These are phyloP conservation scores for Monochamus alternatus DNA, from an alignment of 2,888 invertebrate species.

Conservation along the genomic window DNA sequence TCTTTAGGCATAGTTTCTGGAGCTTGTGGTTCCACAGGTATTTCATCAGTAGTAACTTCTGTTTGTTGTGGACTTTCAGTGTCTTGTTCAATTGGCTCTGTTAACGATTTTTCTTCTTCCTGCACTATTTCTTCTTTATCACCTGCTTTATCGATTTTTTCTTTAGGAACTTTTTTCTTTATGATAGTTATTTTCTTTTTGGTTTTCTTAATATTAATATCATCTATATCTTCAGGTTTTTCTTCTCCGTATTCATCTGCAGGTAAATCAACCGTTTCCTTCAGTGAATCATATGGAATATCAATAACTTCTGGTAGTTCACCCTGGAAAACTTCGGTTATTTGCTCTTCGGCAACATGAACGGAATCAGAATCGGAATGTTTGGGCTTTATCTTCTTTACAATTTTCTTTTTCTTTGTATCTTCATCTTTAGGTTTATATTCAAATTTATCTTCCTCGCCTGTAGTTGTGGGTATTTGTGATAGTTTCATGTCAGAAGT, in stretches of 20 bases:
- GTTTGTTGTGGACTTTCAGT: conserved; percentile 44
- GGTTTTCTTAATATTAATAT: conserved; percentile 58
- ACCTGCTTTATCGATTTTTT: conserved; percentile 64
- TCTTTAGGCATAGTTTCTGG: conserved; percentile 65
- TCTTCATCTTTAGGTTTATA: conserved; percentile 60
- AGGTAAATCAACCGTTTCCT: conserved; percentile 58
- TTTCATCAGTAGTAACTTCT: conserved; percentile 46
- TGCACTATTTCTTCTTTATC: conserved; percentile 33
- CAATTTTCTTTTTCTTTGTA: conserved; percentile 61
- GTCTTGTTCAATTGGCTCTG: conserved; percentile 36
- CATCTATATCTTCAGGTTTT: conserved; percentile 26
- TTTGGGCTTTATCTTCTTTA: conserved; percentile 62
- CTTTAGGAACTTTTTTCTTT: conserved; percentile 66
- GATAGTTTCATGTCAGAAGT: conserved; percentile 51
- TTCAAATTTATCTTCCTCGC: conserved; percentile 60
- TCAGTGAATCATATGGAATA: conserved; percentile 44
- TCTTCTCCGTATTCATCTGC: conserved; percentile 34
- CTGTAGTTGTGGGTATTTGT: conserved; percentile 56
- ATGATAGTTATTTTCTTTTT: conserved; percentile 47
- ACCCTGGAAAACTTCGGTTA: conserved; percentile 42
- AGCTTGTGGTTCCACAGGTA: conserved; percentile 64
- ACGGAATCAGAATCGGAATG: conserved; percentile 50
- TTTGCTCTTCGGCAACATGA: conserved; percentile 65
- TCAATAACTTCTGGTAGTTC: conserved; percentile 22
- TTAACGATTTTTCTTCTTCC: conserved; percentile 14